Base-by-base conservation (phyloP, 2,797 vertebrate species). In the Manis pentadactyla region DNA sequence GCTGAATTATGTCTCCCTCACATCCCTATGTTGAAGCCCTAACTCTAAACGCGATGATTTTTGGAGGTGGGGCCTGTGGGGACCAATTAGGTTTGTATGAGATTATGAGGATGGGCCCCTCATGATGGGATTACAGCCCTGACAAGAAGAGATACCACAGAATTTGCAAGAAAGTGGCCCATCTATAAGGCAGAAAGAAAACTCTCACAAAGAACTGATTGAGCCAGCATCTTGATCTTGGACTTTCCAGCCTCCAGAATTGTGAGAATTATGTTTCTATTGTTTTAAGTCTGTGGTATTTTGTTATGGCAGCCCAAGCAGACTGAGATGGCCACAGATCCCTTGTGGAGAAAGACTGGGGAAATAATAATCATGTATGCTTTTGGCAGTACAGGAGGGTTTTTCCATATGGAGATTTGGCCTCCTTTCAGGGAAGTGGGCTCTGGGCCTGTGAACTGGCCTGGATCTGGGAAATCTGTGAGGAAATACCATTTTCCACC, bases 361-460 rank as follows among this genome's bases (percentile, higher is more conserved):
- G 18, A 87, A 94, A 85, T 77, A 92, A 88, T 92, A 42, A 59
- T 77, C 68, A 78, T 73, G 17, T 63, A 51, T 89, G 59, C 12
- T 86, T 89, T 46, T 59, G 49, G 68, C 23, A 71, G 7, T 46
- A 23, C 7, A 87, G 79, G 64, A 37, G 6, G 13, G 37, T 49
- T 94, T 46, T 91, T 96, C 10, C 61, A 82, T 78, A 34, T 51
- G 81, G 59, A 66, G 51, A 53, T 11, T 64, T 90, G 37, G 74
- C 53, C 59, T 95, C 46, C 23, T 92, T 77, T 94, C 93, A 77
- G n/a, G 8, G 86, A 66, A 82, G 0, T 59, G 88, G 61, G 49
- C 53, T 73, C 66, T 31, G 46, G 68, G 71, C 31, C 74, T 46
- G 25, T 84, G 73, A 88, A 86, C 63, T 93, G 83, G 49, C 68